Evolutionary conservation across 2,888 invertebrate genomes (phyloP).

Genomic region (Cyrtodaria siliqua): DNA sequence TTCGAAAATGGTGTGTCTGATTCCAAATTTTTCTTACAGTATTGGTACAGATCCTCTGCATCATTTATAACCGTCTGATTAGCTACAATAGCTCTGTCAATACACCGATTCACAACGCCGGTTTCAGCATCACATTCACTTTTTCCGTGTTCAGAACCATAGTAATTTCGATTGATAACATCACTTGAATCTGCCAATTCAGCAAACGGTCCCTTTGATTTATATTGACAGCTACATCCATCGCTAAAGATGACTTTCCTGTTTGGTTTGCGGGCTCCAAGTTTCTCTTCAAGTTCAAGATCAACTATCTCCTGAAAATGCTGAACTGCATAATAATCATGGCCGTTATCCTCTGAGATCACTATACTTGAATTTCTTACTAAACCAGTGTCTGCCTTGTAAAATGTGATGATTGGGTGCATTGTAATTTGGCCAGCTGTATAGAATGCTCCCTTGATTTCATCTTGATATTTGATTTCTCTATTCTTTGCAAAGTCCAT

Average conservation of each 20-base stretch:
- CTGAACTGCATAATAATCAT: constrained; percentile 43
- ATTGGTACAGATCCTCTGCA: constrained; percentile 32
- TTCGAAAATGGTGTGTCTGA: constrained; percentile 19
- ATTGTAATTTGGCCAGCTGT: constrained; percentile 47
- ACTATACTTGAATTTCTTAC: constrained; percentile 35
- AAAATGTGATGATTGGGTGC: constrained; percentile 56
- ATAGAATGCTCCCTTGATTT: constrained; percentile 47
- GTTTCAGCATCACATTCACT: constrained; percentile 27
- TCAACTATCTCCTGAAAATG: constrained; percentile 32
- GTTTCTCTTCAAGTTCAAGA: constrained; percentile 13
- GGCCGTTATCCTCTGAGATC: constrained; percentile 39
- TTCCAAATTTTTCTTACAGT: constrained; percentile 33
- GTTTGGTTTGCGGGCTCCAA: constrained; percentile 12
- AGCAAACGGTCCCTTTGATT: constrained; percentile 39
- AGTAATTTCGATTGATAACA: constrained; percentile 26
- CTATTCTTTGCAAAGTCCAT: constrained; percentile 88
- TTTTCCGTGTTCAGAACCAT: constrained; percentile 38
- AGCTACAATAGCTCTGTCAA: constrained; percentile 33
- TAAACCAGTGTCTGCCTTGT: constrained; percentile 26
- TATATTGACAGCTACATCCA: constrained; percentile 38
- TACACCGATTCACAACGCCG: constrained; percentile 10
- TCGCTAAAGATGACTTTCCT: constrained; percentile 29
- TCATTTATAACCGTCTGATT: constrained; percentile 27
- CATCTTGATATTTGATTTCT: constrained; percentile 46
- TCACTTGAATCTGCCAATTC: constrained; percentile 13